Evolutionary conservation across 2,113 vertebrate species (phyloP).

Genomic region (Egretta garzetta): DNA sequence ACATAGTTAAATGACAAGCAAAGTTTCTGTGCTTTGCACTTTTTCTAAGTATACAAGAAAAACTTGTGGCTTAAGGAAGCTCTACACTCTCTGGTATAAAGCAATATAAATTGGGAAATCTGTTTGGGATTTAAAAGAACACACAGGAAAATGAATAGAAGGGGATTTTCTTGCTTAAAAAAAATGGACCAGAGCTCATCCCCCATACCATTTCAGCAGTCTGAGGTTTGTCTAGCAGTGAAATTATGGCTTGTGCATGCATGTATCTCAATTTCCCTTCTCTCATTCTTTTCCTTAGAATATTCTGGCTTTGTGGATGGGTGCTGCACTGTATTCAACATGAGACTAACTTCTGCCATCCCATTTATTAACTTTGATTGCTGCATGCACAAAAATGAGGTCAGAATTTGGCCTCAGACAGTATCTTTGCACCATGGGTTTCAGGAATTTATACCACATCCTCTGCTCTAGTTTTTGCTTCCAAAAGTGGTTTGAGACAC

Average conservation of each 20-base stretch:
- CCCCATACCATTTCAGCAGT: not conserved
- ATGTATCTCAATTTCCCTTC: not conserved
- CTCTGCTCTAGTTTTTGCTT: not conserved
- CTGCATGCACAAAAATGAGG: not conserved
- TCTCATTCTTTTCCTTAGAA: not conserved
- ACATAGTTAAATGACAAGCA: not conserved
- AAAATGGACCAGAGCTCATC: not conserved
- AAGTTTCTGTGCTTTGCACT: not conserved
- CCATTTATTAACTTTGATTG: not conserved
- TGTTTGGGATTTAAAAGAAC: not conserved
- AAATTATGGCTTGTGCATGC: not conserved
- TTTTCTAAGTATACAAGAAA: not conserved
- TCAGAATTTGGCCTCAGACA: not conserved
- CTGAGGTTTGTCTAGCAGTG: not conserved
- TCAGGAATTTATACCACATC: constrained; percentile 3
- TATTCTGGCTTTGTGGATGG: not conserved
- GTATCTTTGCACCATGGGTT: not conserved
- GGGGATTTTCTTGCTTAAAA: not conserved
- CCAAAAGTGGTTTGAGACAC: not conserved
- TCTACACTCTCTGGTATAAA: not conserved
- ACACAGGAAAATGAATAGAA: not conserved
- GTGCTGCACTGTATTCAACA: not conserved
- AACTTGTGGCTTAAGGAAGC: not conserved
- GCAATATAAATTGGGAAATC: not conserved
- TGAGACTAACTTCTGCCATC: not conserved